Evolutionary conservation across 2,888 invertebrate species (phyloP), one percentile per base, ranked within the genome.

Genomic region (Rhingia rostrata): DNA sequence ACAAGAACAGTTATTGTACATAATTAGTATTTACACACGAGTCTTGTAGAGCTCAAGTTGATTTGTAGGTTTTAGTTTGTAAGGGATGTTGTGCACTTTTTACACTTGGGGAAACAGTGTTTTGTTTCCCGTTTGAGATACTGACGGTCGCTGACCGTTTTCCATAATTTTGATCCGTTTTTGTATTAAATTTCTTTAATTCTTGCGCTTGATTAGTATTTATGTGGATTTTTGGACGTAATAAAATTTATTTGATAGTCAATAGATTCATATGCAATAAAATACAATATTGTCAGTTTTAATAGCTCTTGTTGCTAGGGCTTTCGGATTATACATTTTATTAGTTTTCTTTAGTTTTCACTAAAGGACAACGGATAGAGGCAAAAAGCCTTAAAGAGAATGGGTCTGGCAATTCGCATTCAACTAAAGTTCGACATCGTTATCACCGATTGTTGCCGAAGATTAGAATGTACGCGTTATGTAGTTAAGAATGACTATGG

Each of bases 161-260:
- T 47, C 47, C 5, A 14, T 54, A 43, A 32, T 30, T 47, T 67
- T 32, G n/a, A 49, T 32, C 14, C 33, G 35, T 14, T 39, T 39
- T n/a, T 51, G 7, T 10, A 39, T 9, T 32, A 12, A 58, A 32
- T 60, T 3, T 43, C n/a, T 12, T 47, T 47, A 12, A 14, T 32
- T 22, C 4, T 35, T 47, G 56, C 14, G 67, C 56, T 45, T 56
- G 30, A 37, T 56, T 45, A 45, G 67, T 69, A 56, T 45, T 45
- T 37, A 9, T 30, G 30, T 56, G 56, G 30, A 35, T 22, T 53
- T 32, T 66, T 37, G n/a, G 22, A 51, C 7, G 30, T 12, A 64
- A 41, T 32, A 64, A 64, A 51, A 43, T 51, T 22, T 22, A 22
- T 22, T 22, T 22, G 22, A 22, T 2, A 22, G 22, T 22, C 22